Base-by-base conservation (phyloP, 2,113 vertebrate genomes). In the Ammodytes dubius region DNA sequence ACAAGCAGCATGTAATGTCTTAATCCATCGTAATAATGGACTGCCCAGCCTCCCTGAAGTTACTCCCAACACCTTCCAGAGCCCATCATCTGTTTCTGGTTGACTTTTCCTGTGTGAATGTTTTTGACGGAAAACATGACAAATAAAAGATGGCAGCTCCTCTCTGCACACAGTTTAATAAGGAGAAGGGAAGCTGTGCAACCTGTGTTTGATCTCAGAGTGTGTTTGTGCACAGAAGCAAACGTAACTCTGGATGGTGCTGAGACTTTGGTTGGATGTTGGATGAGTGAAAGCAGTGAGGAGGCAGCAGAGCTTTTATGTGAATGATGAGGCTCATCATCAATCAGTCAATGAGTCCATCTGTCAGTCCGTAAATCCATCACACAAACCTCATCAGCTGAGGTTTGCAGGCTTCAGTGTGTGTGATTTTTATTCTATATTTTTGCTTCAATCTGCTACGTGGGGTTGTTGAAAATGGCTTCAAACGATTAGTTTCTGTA, bases 261-360 rank as follows among this genome's bases (percentile, higher is more conserved):
- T 27, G 37, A 67, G 42, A 3, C 11, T 35, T 1, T 27, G 12
- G 15, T 14, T 45, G 53, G 50, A 68, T 50, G 27, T 12, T 47
- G 17, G 49, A 56, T 27, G 27, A 27, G 49, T 56, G 43, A 19
- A 75, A 69, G 39, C 40, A 56, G 46, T 12, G 15, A 14, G 56
- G 35, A 54, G 4, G 52, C 35, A 60, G 37, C 2, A 56, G 43
- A 73, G n/a, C 4, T 14, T 54, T 47, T 46, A 56, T 57, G 54
- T 59, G 69, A 77, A 9, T 74, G 60, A 74, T 61, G 71, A 77
- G n/a, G 35, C 53, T 76, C 67, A 53, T 68, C 73, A 77, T 85
- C 59, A 70, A 59, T 87, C 71, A 77, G 19, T 66, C 43, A 2
- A 0, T 19, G 53, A 46, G 57, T 83, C 64, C 43, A 17, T 77